phyloP scores from a whole-genome alignment of 2,888 invertebrate species.

The Lasioglossum vierecki region DNA sequence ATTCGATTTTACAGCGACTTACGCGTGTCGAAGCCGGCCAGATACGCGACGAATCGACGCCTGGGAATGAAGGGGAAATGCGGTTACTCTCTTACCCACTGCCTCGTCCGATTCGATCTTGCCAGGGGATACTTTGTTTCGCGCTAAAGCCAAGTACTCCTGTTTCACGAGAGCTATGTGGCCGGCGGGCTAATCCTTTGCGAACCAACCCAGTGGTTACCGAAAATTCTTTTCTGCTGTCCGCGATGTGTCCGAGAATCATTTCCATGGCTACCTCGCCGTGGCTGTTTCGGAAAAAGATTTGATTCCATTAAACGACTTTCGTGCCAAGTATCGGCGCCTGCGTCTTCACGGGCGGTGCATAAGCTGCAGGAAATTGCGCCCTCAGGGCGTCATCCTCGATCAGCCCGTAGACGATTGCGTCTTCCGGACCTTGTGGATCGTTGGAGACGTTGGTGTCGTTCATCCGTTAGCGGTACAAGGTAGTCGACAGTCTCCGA shows the following conservation, averaged over 20 bases:
- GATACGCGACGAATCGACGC: background rate
- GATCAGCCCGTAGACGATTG: conserved; percentile 67
- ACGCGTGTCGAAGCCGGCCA: background rate
- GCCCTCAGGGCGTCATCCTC: conserved; percentile 70
- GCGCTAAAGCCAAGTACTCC: background rate
- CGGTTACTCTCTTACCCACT: background rate
- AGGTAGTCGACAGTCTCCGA: background rate
- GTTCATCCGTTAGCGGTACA: conserved; percentile 44
- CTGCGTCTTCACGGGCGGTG: conserved; percentile 59
- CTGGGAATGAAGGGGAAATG: background rate
- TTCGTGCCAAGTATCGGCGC: conserved; percentile 47
- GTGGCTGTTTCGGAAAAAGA: background rate
- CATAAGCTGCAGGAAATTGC: conserved; percentile 69
- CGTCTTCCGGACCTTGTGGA: conserved; percentile 61
- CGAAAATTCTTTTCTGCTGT: background rate
- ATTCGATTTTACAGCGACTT: conserved; percentile 37
- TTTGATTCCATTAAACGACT: conserved; percentile 46
- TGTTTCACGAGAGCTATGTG: background rate
- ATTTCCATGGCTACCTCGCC: background rate
- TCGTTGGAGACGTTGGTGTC: conserved; percentile 49
- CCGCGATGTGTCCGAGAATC: background rate
- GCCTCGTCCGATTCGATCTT: background rate
- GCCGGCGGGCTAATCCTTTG: background rate
- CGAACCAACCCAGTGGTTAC: too few relatives aligned
- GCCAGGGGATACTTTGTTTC: background rate